Evolutionary conservation across 2,797 vertebrate genomes (phyloP).

Genomic region (Leucoraja ocellata): DNA sequence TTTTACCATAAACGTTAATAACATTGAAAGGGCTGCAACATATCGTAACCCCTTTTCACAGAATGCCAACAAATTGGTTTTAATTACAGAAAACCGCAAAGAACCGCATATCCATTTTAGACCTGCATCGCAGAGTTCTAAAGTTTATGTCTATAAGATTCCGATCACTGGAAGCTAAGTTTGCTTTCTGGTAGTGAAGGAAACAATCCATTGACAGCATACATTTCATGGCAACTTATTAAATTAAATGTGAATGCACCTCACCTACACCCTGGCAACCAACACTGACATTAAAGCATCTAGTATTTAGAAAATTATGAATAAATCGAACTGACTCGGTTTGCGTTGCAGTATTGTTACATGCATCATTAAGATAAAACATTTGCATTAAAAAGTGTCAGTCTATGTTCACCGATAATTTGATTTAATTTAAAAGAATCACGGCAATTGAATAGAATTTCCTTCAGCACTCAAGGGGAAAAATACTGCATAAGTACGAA

Average conservation of each 20-base stretch:
- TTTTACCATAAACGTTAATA: constrained; percentile 27
- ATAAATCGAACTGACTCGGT: not conserved
- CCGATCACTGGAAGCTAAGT: constrained; percentile 89
- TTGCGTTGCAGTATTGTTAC: not conserved
- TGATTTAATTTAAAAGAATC: not conserved
- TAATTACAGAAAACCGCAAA: constrained; percentile 98
- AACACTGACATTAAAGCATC: not conserved
- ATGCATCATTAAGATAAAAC: not conserved
- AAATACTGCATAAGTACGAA: no score
- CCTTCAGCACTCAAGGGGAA: not conserved
- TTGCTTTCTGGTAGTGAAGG: constrained; percentile 56
- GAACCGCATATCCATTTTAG: constrained; percentile 99
- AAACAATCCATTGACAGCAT: not conserved
- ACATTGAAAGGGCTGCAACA: not conserved
- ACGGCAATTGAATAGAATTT: not conserved
- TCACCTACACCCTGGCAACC: not conserved
- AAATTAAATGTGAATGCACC: not conserved
- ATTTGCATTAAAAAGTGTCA: not conserved
- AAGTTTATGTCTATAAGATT: constrained; percentile 71
- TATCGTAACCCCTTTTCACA: constrained; percentile 42
- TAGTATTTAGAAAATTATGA: not conserved
- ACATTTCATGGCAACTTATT: not conserved
- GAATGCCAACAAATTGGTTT: constrained; percentile 80
- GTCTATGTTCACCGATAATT: not conserved
- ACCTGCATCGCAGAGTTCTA: constrained; percentile 87